Conservation (phyloP, 2,888 invertebrate genomes). For the Tigriopus californicus region DNA sequence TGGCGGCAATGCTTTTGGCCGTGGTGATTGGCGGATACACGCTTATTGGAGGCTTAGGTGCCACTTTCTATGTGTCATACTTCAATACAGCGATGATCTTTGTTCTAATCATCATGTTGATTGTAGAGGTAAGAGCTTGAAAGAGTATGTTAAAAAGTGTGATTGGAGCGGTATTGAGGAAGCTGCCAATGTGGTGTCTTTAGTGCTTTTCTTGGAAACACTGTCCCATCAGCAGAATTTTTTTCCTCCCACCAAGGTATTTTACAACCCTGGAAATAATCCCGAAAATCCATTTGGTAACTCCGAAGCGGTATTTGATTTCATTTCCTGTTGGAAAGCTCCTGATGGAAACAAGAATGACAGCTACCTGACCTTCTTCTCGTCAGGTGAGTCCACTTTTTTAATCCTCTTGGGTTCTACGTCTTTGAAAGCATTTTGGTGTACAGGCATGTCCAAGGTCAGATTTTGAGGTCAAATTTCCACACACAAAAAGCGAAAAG, state of each 20-base stretch:
- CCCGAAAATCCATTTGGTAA: constrained; percentile 17
- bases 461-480: too few species aligned
- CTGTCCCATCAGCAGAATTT: background rate
- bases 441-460: background rate
- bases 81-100: constrained; percentile 28
- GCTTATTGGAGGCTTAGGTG: constrained; percentile 21
- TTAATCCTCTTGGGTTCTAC: background rate
- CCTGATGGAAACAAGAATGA: constrained; percentile 24
- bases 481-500: too few species aligned
- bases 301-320: constrained; percentile 22
- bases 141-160: background rate
- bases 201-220: too few species aligned
- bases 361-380: constrained; percentile 26
- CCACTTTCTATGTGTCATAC: constrained; percentile 29
- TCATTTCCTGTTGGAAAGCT: constrained; percentile 23
- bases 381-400: constrained; percentile 18
- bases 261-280: constrained; percentile 16
- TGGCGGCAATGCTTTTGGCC: constrained; percentile 25
- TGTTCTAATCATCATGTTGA: constrained; percentile 23
- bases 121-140: constrained; percentile 1
- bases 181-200: too few species aligned
- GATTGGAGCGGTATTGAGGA: background rate
- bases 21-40: constrained; percentile 20
- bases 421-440: background rate
- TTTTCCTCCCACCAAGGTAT: constrained; percentile 9